A percentile compares a stretch with the other conserved stretches of the same genome.
Evolutionary conservation across 2,113 vertebrate genomes (phyloP).

Genomic region (Cyprinodon brontotheroides): DNA sequence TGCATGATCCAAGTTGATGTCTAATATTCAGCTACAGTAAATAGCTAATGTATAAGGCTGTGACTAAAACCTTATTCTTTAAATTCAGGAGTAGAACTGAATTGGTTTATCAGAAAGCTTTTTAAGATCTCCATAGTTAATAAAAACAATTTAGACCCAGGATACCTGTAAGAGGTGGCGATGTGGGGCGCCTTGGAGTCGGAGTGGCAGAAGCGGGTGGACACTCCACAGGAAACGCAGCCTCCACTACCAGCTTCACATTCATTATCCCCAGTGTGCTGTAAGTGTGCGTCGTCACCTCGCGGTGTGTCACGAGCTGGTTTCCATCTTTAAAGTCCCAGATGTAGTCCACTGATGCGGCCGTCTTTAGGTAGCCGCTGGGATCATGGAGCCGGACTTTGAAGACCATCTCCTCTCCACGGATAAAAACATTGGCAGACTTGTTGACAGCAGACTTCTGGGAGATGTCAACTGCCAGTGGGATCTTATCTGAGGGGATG

Average conservation of each 20-base stretch:
- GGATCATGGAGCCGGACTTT: constrained; percentile 88
- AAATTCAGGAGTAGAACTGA: background rate
- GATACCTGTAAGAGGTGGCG: constrained; percentile 49
- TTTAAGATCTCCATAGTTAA: background rate
- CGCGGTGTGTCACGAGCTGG: constrained; percentile 82
- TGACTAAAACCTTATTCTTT: background rate
- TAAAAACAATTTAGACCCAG: background rate
- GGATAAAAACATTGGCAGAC: constrained; percentile 86
- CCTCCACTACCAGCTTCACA: constrained; percentile 86
- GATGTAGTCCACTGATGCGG: constrained; percentile 83
- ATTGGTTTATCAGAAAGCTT: background rate
- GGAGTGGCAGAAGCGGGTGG: constrained; percentile 68
- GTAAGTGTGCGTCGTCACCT: constrained; percentile 84
- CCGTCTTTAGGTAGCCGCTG: constrained; percentile 87
- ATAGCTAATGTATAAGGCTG: background rate
- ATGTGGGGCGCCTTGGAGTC: constrained; percentile 54
- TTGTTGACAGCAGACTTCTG: constrained; percentile 87
- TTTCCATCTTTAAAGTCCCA: constrained; percentile 93
- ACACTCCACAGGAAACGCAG: constrained; percentile 84
- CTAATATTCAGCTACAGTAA: background rate
- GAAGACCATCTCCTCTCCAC: constrained; percentile 85
- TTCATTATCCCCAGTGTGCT: constrained; percentile 82
- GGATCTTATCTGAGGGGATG: constrained; percentile 87
- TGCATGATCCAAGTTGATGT: background rate
- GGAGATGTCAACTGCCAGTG: constrained; percentile 84